These are phyloP conservation scores for Brachionus sp. DNA, from an alignment of 1,140 invertebrate genomes.

Conservation along the genomic window DNA sequence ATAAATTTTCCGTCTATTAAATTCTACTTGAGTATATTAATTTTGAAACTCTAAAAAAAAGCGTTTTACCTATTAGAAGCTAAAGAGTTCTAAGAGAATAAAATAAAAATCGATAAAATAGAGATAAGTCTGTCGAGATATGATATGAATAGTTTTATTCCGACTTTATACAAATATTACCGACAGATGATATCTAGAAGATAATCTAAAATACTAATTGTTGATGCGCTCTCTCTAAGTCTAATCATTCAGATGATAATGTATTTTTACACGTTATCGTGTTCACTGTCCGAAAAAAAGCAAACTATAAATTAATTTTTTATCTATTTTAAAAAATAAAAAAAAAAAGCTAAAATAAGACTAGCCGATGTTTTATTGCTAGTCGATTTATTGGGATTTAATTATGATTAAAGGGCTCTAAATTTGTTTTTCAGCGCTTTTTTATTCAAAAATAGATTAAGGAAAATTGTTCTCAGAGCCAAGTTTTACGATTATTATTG, in stretches of 20 bases:
- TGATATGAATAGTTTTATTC: not conserved
- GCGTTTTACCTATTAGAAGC: not conserved
- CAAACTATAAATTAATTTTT: not conserved
- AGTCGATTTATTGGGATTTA: not conserved
- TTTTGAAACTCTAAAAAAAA: not conserved
- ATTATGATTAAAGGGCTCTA: not conserved
- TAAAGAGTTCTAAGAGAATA: not conserved
- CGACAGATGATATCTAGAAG: not conserved
- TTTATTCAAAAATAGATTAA: not conserved
- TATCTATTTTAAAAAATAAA: not conserved
- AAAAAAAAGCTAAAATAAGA: not conserved
- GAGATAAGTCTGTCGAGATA: slow-evolving; percentile 1
- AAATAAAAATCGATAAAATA: not conserved
- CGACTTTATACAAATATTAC: not conserved
- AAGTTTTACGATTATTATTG: not conserved
- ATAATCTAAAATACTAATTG: not conserved
- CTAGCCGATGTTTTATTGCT: not conserved
- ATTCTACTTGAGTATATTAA: not conserved
- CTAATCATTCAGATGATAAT: not conserved
- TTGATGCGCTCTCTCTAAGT: not conserved
- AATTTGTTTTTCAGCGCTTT: not conserved
- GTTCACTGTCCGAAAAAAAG: not conserved
- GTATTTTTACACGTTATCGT: slow-evolving; percentile 2
- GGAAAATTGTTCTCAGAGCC: not conserved
- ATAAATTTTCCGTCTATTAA: not conserved